Evolutionary conservation across 2,888 invertebrate species (phyloP).

Genomic region (Hypomecis punctinalis): DNA sequence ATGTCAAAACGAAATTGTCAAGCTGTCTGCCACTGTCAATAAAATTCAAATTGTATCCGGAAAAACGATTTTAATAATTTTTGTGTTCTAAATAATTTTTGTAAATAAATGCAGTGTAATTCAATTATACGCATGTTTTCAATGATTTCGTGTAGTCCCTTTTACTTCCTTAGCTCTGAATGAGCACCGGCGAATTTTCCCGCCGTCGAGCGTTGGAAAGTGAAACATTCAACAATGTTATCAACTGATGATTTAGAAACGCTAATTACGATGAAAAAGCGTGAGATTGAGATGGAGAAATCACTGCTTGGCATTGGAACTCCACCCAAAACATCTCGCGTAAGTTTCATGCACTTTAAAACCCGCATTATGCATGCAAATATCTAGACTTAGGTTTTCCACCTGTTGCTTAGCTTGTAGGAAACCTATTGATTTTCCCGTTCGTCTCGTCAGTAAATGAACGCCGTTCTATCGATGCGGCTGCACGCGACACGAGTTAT

Average conservation of each 20-base stretch:
- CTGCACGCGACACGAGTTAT: slow-evolving; percentile 30
- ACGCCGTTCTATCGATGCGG: slow-evolving; percentile 47
- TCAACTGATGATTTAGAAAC: slow-evolving; percentile 72
- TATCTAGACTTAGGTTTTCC: slow-evolving; percentile 33
- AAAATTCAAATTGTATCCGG: not conserved
- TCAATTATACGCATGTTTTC: not conserved
- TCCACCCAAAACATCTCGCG: slow-evolving; percentile 42
- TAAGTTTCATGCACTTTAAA: slow-evolving; percentile 44
- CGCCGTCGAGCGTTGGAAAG: slow-evolving; percentile 27
- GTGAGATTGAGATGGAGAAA: slow-evolving; percentile 78
- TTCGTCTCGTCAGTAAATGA: slow-evolving; percentile 42
- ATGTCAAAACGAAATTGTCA: too few relatives aligned
- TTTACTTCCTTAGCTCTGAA: not conserved
- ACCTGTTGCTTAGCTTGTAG: slow-evolving; percentile 52
- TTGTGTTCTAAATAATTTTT: not conserved
- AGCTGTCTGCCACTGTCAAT: not conserved
- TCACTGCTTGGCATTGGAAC: slow-evolving; percentile 60
- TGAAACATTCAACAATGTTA: slow-evolving; percentile 63
- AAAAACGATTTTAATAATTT: not conserved
- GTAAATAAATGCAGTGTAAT: not conserved
- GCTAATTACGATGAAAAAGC: slow-evolving; percentile 75
- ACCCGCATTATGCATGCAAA: not conserved
- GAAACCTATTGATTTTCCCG: slow-evolving; percentile 56
- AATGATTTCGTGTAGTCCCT: not conserved
- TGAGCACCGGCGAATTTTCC: slow-evolving; percentile 17